Percentiles rank a stretch among this genome's conserved stretches.
Evolutionary conservation across 2,797 vertebrate genomes (phyloP).

Genomic region (Molossus alvarezi): DNA sequence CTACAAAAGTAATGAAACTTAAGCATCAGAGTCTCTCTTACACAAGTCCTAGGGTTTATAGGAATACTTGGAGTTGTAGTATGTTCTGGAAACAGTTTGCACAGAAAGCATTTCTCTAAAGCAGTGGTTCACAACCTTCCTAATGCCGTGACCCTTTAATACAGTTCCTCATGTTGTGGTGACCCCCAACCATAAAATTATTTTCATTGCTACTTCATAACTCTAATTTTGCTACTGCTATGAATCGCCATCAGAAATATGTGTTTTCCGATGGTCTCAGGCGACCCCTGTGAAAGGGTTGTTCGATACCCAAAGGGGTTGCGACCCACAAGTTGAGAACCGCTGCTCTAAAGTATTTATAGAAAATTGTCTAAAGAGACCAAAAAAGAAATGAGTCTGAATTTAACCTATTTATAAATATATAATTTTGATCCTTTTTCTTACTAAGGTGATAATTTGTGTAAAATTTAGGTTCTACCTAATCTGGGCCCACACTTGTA

Average conservation of each 20-base stretch:
- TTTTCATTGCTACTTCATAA: too few species aligned
- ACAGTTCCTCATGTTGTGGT: too few species aligned
- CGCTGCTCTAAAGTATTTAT: neutral
- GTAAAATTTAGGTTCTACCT: constrained; percentile 13
- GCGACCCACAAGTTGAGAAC: too few species aligned
- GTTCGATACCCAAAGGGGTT: too few species aligned
- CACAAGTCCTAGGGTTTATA: neutral
- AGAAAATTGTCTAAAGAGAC: constrained; percentile 33
- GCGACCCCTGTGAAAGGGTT: too few species aligned
- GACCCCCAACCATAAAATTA: too few species aligned
- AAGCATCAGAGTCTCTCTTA: neutral
- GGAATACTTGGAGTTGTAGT: neutral
- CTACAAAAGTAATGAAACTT: constrained; percentile 20
- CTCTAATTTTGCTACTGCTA: too few species aligned
- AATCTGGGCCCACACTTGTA: neutral
- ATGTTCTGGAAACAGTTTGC: neutral
- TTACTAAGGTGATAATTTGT: neutral
- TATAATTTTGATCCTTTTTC: constrained; percentile 14
- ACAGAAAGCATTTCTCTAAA: constrained; percentile 38
- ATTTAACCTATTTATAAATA: neutral
- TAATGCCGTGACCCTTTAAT: too few species aligned
- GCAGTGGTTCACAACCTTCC: too few species aligned
- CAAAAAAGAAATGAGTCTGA: neutral
- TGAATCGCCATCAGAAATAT: too few species aligned
- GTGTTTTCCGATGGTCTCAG: too few species aligned